Percentiles rank a stretch among this genome's conserved stretches.
Conservation (phyloP, 2,113 vertebrate genomes). For the Paramormyrops kingsleyae region DNA sequence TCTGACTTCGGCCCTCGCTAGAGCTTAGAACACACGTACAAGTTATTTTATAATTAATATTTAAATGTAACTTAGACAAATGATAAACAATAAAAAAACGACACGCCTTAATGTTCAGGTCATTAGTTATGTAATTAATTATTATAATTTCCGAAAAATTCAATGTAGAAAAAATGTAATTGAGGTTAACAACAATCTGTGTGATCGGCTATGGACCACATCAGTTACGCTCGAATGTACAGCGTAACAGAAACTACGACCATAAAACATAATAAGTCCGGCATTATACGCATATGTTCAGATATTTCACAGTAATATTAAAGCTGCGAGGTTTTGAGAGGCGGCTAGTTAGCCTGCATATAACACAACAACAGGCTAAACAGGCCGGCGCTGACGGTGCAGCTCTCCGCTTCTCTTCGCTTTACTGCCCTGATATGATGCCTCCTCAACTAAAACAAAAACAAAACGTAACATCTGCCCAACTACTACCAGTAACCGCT, state of each 20-base stretch:
- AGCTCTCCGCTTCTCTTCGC: neutral
- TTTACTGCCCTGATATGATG: neutral
- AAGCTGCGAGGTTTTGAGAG: neutral
- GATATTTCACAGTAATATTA: neutral
- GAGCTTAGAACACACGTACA: neutral
- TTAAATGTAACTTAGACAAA: neutral
- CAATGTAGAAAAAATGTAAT: neutral
- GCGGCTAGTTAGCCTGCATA: neutral
- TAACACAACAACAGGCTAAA: neutral
- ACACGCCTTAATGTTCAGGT: neutral
- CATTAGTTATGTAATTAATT: neutral
- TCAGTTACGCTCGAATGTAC: neutral
- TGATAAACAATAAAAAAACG: neutral
- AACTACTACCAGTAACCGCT: neutral
- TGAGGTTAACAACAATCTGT: neutral
- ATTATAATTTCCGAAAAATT: neutral
- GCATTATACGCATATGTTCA: neutral
- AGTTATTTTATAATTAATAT: no score
- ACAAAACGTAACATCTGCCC: conserved; percentile 10
- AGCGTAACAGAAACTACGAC: neutral
- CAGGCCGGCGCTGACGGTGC: neutral
- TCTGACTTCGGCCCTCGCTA: neutral
- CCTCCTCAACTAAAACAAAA: conserved; percentile 12
- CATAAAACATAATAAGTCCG: neutral
- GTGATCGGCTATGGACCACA: neutral